phyloP scores from a whole-genome alignment of 2,888 invertebrate genomes.

The Hydrotaea cyrtoneurina region DNA sequence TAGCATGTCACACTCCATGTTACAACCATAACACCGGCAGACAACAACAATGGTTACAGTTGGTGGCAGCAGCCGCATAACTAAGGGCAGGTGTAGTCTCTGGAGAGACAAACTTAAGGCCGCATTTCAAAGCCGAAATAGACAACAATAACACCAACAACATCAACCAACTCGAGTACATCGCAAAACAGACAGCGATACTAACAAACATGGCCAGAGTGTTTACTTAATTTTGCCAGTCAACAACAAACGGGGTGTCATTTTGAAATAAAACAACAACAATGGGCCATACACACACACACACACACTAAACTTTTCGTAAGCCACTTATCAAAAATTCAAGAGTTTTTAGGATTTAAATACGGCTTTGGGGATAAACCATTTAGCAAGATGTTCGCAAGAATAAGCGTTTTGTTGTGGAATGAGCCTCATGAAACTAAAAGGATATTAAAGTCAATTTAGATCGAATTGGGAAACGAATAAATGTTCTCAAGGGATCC shows the following conservation, averaged over 20 bases:
- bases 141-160: conserved; percentile 9
- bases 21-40: conserved; percentile 63
- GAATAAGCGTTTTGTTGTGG: too few relatives aligned
- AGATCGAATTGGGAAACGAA: too few relatives aligned
- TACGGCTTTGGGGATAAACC: neutral
- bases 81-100: conserved; percentile 68
- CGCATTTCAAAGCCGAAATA: conserved; percentile 51
- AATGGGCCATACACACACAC: conserved; percentile 11
- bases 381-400: too few relatives aligned
- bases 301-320: too few relatives aligned
- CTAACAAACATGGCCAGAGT: conserved; percentile 41
- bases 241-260: conserved; percentile 47
- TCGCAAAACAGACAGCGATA: conserved; percentile 1
- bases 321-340: conserved; percentile 34
- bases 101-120: conserved; percentile 49
- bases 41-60: conserved; percentile 63
- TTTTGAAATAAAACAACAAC: neutral
- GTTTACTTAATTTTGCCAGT: conserved; percentile 29
- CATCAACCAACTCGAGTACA: conserved; percentile 5
- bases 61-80: neutral
- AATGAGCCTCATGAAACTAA: too few relatives aligned
- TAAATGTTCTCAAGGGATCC: too few relatives aligned
- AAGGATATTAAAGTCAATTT: too few relatives aligned
- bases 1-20: conserved; percentile 74
- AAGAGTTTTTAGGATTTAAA: conserved; percentile 33